These are phyloP conservation scores for Terrapene triunguis DNA, from an alignment of 2,113 vertebrate species.

Conservation along the genomic window DNA sequence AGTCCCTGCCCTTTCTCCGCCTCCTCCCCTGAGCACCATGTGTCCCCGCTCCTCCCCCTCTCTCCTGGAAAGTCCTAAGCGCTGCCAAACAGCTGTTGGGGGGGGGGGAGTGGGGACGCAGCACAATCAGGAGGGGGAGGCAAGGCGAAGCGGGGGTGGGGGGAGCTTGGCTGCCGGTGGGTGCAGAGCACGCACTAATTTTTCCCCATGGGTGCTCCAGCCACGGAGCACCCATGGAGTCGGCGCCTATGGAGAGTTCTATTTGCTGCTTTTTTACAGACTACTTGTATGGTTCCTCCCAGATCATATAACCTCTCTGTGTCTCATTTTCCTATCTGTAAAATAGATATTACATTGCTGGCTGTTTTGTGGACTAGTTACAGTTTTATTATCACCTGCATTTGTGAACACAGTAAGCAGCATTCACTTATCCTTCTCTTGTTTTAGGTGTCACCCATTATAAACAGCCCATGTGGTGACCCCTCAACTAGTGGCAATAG, in stretches of 20 bases:
- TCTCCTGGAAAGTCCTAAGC: too few relatives aligned
- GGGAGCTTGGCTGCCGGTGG: too few relatives aligned
- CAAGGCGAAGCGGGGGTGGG: too few relatives aligned
- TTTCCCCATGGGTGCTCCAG: too few relatives aligned
- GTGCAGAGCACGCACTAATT: too few relatives aligned
- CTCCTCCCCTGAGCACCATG: too few relatives aligned
- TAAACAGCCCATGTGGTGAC: neutral
- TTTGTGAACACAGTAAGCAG: neutral
- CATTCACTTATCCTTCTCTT: neutral
- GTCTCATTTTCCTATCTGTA: neutral
- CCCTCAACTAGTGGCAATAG: neutral
- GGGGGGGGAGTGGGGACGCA: too few relatives aligned
- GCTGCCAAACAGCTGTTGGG: too few relatives aligned
- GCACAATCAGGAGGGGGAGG: too few relatives aligned
- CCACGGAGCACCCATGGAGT: too few relatives aligned
- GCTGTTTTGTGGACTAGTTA: neutral
- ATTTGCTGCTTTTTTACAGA: neutral
- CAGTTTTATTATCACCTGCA: neutral
- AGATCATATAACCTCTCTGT: neutral
- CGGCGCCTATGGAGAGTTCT: neutral
- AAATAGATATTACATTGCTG: neutral
- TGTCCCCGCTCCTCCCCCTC: too few relatives aligned
- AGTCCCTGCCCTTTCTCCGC: too few relatives aligned
- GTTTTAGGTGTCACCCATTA: neutral
- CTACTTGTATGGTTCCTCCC: neutral